phyloP scores from a whole-genome alignment of 2,797 vertebrate genomes.

The Odontamblyopus lacepedii region DNA sequence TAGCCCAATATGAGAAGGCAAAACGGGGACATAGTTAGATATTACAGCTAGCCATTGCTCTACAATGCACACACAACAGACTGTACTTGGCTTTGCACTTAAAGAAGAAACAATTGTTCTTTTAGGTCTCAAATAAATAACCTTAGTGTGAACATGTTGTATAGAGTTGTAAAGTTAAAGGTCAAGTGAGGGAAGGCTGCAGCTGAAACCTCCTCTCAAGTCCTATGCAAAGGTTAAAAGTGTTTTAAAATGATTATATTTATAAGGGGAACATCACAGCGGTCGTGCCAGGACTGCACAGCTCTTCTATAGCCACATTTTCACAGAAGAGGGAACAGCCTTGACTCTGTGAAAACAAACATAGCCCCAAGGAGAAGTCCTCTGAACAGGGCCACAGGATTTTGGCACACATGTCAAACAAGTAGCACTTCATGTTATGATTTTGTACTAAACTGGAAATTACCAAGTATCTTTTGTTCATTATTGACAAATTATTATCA shows the following conservation, averaged over 20 bases:
- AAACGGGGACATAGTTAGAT: conserved; percentile 70
- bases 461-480: background rate
- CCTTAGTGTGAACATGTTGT: conserved; percentile 10
- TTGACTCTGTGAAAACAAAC: background rate
- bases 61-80: conserved; percentile 10
- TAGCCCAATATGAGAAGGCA: conserved; percentile 62
- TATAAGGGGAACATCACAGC: background rate
- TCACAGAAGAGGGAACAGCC: background rate
- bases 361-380: background rate
- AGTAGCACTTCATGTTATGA: too few species aligned
- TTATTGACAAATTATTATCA: too few species aligned
- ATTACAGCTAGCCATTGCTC: conserved; percentile 51
- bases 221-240: conserved; percentile 3
- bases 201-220: conserved; percentile 3
- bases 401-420: too few species aligned
- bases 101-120: conserved; percentile 3
- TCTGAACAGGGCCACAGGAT: too few species aligned
- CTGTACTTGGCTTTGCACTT: conserved; percentile 18
- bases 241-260: background rate
- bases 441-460: background rate
- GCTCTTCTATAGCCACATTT: background rate
- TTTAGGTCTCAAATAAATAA: conserved; percentile 11
- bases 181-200: conserved; percentile 49
- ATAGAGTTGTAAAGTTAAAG: conserved; percentile 36
- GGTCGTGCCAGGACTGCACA: background rate